Evolutionary conservation across 2,888 invertebrate genomes (phyloP).

Genomic region (Pseudococcus viburni): DNA sequence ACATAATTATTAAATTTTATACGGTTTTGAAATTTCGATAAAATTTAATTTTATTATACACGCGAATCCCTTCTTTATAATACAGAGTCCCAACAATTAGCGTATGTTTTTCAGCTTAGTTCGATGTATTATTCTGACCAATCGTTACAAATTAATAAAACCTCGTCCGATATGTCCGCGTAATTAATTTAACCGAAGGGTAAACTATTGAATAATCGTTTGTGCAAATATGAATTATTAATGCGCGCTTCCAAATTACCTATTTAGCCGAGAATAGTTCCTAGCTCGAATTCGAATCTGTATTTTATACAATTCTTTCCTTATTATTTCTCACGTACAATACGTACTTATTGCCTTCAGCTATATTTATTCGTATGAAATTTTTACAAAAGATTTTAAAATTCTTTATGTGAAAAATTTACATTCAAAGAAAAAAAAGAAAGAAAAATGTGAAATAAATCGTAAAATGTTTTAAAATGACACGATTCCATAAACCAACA

Average conservation of each 20-base stretch:
- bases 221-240: slow-evolving; percentile 5
- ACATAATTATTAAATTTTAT: slow-evolving; percentile 4
- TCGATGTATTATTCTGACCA: neutral
- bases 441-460: neutral
- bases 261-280: neutral
- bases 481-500: no score
- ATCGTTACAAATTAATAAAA: slow-evolving; percentile 25
- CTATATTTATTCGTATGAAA: neutral
- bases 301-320: neutral
- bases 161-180: neutral
- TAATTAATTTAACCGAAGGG: slow-evolving; percentile 1
- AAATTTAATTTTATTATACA: neutral
- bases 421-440: neutral
- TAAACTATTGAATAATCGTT: slow-evolving; percentile 12
- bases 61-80: neutral
- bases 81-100: neutral
- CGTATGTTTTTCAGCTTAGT: neutral
- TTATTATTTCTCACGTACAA: neutral
- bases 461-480: no score
- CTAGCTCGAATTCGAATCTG: neutral
- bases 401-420: neutral
- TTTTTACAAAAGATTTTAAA: neutral
- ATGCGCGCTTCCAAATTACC: neutral
- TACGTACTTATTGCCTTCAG: neutral
- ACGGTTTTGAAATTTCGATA: neutral